These are phyloP conservation scores for Mastigias papua DNA, from an alignment of 30 jellyfish, hydroid and myxozoan genomes.

Conservation along the genomic window DNA sequence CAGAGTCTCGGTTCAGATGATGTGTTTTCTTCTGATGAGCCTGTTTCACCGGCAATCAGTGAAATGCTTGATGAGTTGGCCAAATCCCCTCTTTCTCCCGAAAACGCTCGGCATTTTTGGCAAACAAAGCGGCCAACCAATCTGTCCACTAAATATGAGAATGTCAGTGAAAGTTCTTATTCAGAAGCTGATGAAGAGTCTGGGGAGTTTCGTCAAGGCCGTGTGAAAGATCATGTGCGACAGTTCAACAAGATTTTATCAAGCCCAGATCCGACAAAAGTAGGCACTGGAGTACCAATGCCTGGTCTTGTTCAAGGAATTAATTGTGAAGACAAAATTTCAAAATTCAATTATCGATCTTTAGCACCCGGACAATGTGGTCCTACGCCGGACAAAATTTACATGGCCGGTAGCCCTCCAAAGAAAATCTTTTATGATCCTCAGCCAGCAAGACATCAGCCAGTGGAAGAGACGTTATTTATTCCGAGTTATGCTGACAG, in stretches of 20 bases:
- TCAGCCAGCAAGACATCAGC: conserved; percentile 8
- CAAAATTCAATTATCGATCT: conserved; percentile 79
- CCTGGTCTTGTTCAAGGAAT: conserved; percentile 91
- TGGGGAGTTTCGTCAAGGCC: conserved; percentile 83
- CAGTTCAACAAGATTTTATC: conserved; percentile 75
- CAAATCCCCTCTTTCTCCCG: conserved; percentile 76
- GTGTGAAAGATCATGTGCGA: conserved; percentile 85
- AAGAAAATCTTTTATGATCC: conserved; percentile 52
- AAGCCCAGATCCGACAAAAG: conserved; percentile 79
- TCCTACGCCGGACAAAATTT: conserved; percentile 59
- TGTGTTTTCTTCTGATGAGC: conserved; percentile 70
- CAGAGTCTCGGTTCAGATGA: conserved; percentile 80
- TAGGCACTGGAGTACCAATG: conserved; percentile 91
- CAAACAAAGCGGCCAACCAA: conserved; percentile 56
- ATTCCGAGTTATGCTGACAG: conserved; percentile 75
- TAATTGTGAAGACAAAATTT: conserved; percentile 77
- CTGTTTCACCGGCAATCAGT: conserved; percentile 71
- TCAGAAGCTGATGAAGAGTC: conserved; percentile 56
- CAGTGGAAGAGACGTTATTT: conserved; percentile 32
- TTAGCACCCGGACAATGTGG: conserved; percentile 88
- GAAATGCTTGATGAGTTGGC: conserved; percentile 80
- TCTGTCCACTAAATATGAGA: conserved; percentile 67
- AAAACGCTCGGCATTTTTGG: conserved; percentile 70
- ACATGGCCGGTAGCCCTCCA: conserved; percentile 78
- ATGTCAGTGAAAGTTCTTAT: conserved; percentile 50